These are phyloP conservation scores for Serrognathus titanus DNA, from an alignment of 2,888 invertebrate species.

Conservation along the genomic window DNA sequence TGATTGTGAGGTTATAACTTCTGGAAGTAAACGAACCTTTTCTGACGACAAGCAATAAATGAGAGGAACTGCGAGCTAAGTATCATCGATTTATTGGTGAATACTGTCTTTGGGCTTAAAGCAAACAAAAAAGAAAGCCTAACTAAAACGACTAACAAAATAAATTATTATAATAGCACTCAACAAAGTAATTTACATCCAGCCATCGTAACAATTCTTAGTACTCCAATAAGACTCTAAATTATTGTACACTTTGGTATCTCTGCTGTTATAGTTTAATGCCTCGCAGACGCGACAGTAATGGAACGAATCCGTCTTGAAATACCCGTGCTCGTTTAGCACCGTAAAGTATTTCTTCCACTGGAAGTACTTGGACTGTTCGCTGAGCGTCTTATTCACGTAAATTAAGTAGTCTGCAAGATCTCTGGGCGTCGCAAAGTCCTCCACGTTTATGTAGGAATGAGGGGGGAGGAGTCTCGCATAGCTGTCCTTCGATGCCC, in stretches of 20 bases:
- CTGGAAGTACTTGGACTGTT: constrained; percentile 52
- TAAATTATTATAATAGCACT: no score
- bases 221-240: constrained; percentile 47
- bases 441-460: constrained; percentile 61
- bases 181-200: constrained; percentile 20
- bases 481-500: constrained; percentile 51
- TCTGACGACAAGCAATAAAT: no score
- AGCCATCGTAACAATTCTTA: constrained; percentile 36
- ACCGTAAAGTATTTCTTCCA: constrained; percentile 60
- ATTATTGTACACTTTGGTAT: constrained; percentile 45
- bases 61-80: no score
- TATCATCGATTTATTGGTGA: no score
- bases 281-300: constrained; percentile 67
- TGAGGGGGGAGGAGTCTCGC: constrained; percentile 57
- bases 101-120: no score
- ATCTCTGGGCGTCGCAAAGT: constrained; percentile 51
- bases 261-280: constrained; percentile 57
- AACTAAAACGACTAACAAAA: no score
- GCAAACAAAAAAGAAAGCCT: no score
- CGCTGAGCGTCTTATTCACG: constrained; percentile 47
- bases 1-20: no score
- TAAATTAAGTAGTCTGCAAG: constrained; percentile 54
- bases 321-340: constrained; percentile 67
- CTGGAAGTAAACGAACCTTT: no score
- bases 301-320: constrained; percentile 57